Evolutionary conservation across 2,113 vertebrate genomes (phyloP).

Genomic region (Arvicanthis niloticus): DNA sequence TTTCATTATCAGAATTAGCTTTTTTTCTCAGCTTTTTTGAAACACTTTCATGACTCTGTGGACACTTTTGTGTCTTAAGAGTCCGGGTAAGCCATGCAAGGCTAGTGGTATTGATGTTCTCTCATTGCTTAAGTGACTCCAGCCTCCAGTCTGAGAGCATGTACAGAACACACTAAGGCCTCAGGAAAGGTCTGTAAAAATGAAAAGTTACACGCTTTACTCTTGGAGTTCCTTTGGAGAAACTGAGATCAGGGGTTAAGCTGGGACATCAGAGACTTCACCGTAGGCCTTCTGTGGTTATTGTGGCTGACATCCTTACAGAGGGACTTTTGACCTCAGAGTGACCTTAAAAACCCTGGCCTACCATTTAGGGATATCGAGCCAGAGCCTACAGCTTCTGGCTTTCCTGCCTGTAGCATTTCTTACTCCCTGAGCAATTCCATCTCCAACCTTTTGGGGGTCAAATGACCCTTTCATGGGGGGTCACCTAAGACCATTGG

Average conservation of each 20-base stretch:
- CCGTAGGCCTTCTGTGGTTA: not conserved
- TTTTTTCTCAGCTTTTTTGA: not conserved
- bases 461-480: not conserved
- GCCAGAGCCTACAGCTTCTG: not conserved
- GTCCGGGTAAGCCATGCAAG: not conserved
- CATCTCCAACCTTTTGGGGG: not conserved
- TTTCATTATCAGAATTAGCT: not conserved
- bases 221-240: not conserved
- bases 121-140: not conserved
- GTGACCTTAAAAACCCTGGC: not conserved
- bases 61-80: not conserved
- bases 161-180: not conserved
- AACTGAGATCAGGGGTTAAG: conserved; percentile 10
- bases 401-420: not conserved
- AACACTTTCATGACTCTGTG: not conserved
- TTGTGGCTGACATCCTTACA: not conserved
- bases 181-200: not conserved
- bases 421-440: not conserved
- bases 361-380: not conserved
- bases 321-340: not conserved
- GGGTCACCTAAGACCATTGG: not conserved
- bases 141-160: not conserved
- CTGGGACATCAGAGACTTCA: not conserved
- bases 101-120: not conserved
- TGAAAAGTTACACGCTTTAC: not conserved